Conservation (phyloP, 2,888 invertebrate species). For the Dolichopus griseipennis region DNA sequence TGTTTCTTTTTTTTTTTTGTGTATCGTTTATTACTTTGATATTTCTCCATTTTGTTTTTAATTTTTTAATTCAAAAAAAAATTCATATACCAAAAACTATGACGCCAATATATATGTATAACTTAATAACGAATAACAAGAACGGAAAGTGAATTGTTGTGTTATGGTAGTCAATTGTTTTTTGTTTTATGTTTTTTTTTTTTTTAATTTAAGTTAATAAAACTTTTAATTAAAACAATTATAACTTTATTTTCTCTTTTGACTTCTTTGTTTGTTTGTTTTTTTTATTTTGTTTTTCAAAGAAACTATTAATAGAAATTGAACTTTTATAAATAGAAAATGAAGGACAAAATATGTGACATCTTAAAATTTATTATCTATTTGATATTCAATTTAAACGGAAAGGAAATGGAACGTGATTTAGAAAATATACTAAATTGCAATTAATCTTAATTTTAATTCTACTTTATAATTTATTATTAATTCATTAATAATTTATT, state of each 20-base stretch:
- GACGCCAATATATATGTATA: too few relatives aligned
- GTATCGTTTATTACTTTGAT: too few relatives aligned
- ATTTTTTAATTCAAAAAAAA: slow-evolving; percentile 2
- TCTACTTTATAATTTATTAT: too few relatives aligned
- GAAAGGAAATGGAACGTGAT: too few relatives aligned
- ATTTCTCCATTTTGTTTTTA: neutral
- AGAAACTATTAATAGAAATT: neutral
- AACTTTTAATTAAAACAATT: slow-evolving; percentile 4
- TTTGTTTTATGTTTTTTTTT: neutral
- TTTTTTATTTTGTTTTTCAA: neutral
- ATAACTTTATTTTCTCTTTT: neutral
- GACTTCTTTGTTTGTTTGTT: neutral
- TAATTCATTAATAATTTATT: too few relatives aligned
- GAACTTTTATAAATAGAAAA: neutral
- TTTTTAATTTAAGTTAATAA: neutral
- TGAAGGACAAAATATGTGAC: neutral
- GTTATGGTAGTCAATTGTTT: neutral
- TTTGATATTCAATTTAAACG: too few relatives aligned
- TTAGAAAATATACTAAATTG: too few relatives aligned
- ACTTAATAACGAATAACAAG: too few relatives aligned
- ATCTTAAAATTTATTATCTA: neutral
- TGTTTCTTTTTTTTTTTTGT: neutral
- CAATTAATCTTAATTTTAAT: too few relatives aligned
- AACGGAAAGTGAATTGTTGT: neutral
- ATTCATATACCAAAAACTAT: neutral